Conservation (phyloP, 2,888 invertebrate species). For the Conomelus anceps region DNA sequence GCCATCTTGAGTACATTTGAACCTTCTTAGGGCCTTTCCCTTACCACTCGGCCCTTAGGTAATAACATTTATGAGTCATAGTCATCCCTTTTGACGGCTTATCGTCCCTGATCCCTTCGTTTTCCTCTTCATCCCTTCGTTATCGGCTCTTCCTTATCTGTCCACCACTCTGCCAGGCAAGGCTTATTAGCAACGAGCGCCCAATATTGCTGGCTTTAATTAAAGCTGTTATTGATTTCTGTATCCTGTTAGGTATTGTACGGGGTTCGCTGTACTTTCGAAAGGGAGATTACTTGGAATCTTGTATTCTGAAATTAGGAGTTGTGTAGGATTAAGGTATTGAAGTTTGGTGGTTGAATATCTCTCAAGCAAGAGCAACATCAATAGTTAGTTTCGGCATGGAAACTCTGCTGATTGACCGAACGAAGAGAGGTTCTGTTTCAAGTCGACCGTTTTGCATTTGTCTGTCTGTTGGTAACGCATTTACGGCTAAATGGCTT, state of each 20-base stretch:
- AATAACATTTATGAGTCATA: not conserved
- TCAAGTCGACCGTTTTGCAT: too few relatives aligned
- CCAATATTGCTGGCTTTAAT: not conserved
- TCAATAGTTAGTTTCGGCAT: not conserved
- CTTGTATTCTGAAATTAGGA: not conserved
- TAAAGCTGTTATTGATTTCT: not conserved
- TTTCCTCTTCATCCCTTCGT: not conserved
- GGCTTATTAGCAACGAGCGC: not conserved
- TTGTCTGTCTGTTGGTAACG: too few relatives aligned
- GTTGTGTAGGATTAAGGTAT: not conserved
- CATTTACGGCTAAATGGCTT: too few relatives aligned
- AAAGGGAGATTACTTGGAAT: not conserved
- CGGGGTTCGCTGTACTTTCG: not conserved
- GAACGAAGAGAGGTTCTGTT: too few relatives aligned
- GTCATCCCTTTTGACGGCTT: not conserved
- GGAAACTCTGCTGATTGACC: not conserved
- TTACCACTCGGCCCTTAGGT: not conserved
- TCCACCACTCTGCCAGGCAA: not conserved
- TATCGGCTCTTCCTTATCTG: not conserved
- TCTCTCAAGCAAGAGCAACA: not conserved
- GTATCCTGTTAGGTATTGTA: not conserved
- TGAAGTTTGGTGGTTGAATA: not conserved
- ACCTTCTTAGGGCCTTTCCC: not conserved
- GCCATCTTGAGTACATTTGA: not conserved
- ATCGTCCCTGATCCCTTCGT: not conserved